Evolutionary conservation across 2,113 vertebrate species (phyloP), one percentile per base, ranked within the genome.

Genomic region (Colinus virginianus): DNA sequence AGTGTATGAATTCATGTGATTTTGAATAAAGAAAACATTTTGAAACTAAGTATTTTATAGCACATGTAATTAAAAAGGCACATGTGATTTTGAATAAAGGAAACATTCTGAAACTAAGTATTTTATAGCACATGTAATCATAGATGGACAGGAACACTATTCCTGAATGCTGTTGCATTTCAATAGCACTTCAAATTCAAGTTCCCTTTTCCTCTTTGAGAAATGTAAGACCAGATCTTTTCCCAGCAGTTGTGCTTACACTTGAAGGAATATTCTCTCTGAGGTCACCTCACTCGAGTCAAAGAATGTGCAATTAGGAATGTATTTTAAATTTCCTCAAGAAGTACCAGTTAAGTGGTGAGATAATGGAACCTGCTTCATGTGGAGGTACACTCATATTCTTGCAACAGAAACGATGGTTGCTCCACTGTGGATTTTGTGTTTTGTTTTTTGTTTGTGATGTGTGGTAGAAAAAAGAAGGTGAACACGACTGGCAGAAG

Each of bases 281-380:
- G 66, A 72, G 32, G 38, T 90, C 63, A 70, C 0, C 0, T 79
- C 8, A 40, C 66, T 91, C 6, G 16, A 83, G 7, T 80, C 43
- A 91, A 74, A 81, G 42, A 77, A 74, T 5, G 13, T 90, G 76
- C 88, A 61, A 84, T 86, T 68, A 86, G 34, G 86, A 84, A 64
- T 13, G 18, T 49, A 11, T 74, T 95, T 86, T 36, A 10, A 1
- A 75, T 87, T 94, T 88, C 68, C 61, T 68, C 69, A 64, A 56
- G 76, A 85, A 80, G 32, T 77, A 66, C 4, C 18, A 85, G 12
- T 88, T 86, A 90, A 93, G 49, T 71, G 28, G 43, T 88, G 53
- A 80, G 30, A 61, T 88, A 71, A 56, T 45, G 18, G 30, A 72
- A 43, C 23, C 85, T 77, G 49, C 32, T 64, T 93, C 75, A 42